These are phyloP conservation scores for Sebastes kiyomatsui DNA, from an alignment of 2,797 vertebrate genomes.

Conservation along the genomic window DNA sequence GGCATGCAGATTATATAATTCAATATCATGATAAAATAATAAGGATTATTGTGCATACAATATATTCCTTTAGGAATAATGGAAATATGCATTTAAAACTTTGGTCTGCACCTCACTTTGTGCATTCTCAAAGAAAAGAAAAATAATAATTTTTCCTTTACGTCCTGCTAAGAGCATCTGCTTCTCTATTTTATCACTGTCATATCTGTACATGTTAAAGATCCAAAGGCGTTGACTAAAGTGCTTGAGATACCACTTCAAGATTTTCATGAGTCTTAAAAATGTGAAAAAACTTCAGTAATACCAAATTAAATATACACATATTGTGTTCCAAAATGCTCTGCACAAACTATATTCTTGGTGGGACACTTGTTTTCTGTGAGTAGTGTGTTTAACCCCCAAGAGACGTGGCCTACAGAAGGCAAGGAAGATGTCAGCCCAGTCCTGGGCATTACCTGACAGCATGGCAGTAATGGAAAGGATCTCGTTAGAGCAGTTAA, in stretches of 20 bases:
- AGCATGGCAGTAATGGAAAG: constrained; percentile 99
- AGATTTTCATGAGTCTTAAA: not conserved
- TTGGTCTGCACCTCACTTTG: not conserved
- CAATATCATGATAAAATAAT: not conserved
- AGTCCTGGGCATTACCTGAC: constrained; percentile 97
- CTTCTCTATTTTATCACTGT: not conserved
- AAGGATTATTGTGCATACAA: not conserved
- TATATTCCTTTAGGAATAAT: not conserved
- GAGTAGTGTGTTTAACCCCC: constrained; percentile 18
- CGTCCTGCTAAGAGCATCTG: not conserved
- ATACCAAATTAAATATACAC: not conserved
- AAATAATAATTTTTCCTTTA: not conserved
- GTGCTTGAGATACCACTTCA: not conserved
- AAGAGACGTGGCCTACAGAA: constrained; percentile 82
- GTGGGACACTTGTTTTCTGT: not conserved
- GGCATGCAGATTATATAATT: too few relatives aligned
- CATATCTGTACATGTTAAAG: not conserved
- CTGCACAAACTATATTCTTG: not conserved
- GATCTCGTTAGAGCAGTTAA: constrained; percentile 99
- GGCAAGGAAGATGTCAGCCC: constrained; percentile 90
- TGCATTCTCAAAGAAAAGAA: not conserved
- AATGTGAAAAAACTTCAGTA: not conserved
- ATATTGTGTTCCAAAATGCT: not conserved
- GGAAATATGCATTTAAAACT: not conserved
- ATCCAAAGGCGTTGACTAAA: not conserved